Evolutionary conservation across 2,888 invertebrate species (phyloP), one percentile per base, ranked within the genome.

Genomic region (Amphipoea lucens): DNA sequence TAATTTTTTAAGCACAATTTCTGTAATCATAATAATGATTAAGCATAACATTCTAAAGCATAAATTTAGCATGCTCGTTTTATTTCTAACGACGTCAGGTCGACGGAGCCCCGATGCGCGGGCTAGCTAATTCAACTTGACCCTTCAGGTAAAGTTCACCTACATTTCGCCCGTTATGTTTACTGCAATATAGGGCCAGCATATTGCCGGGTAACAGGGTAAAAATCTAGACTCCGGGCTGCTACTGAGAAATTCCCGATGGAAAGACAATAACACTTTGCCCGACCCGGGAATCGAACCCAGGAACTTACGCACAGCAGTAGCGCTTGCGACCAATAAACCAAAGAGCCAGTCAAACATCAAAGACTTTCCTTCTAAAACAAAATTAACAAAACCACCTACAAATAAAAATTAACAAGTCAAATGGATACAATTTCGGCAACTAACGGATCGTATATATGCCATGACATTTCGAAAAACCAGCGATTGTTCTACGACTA

Each of bases 391-490:
- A 88, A 87, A 87, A 81, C 87, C 89, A 87, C 90, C 88, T 87
- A 91, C 91, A 91, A 93, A 92, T 88, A 79, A 88, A 87, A 89
- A 94, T 94, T 93, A 93, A 93, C 92, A 94, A 94, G 90, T 93
- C 93, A 93, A 92, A 94, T 92, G 48, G 57, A 23, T 29, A 91
- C 87, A 92, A 95, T 94, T 93, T 93, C 89, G 91, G 90, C 89
- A 87, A 90, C 83, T 95, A 96, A 95, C 95, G 94, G 93, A 88
- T 90, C 90, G 79, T 86, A 83, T 76, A 17, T 48, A 73, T 90
- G 90, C 92, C 94, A 92, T 95, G 95, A 95, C 95, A 93, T 92
- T 92, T 90, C 91, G 91, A 93, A 93, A 93, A 92, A 92, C 79
- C 83, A 90, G 89, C 95, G 92, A 96, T 96, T 96, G 96, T 95